Conservation (phyloP, 2,113 vertebrate species). For the Hemichromis elongatus region DNA sequence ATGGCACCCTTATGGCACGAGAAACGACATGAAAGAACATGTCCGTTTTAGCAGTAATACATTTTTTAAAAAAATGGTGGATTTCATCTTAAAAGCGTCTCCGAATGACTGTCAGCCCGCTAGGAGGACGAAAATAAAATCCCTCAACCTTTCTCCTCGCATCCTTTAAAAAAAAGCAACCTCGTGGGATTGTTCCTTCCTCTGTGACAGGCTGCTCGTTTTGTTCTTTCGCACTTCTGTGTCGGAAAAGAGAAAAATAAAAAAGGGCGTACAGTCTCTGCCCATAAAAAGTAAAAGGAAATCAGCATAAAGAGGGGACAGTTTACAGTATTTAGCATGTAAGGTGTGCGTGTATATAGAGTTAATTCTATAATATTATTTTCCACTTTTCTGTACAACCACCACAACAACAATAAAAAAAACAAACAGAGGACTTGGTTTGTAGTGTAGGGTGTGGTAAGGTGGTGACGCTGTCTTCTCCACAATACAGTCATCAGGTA, state of each 20-base stretch:
- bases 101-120: background rate
- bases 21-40: background rate
- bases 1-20: background rate
- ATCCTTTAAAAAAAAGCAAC: background rate
- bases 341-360: slow-evolving; percentile 24
- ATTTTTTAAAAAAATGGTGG: background rate
- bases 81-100: background rate
- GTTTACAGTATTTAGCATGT: slow-evolving; percentile 47
- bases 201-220: background rate
- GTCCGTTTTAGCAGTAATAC: background rate
- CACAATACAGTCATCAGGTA: background rate
- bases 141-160: background rate
- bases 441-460: slow-evolving; percentile 32
- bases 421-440: slow-evolving; percentile 6
- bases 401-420: slow-evolving; percentile 34
- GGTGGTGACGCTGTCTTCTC: background rate
- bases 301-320: background rate
- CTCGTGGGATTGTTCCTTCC: background rate
- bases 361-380: slow-evolving; percentile 50
- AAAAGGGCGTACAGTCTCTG: background rate
- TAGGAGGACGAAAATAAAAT: slow-evolving; percentile 18
- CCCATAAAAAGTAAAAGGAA: slow-evolving; percentile 1
- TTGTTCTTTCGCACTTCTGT: background rate
- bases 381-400: slow-evolving; percentile 61
- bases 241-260: slow-evolving; percentile 7